Evolutionary conservation across 1,140 invertebrate species (phyloP).

Genomic region (Drosophila murphyi): DNA sequence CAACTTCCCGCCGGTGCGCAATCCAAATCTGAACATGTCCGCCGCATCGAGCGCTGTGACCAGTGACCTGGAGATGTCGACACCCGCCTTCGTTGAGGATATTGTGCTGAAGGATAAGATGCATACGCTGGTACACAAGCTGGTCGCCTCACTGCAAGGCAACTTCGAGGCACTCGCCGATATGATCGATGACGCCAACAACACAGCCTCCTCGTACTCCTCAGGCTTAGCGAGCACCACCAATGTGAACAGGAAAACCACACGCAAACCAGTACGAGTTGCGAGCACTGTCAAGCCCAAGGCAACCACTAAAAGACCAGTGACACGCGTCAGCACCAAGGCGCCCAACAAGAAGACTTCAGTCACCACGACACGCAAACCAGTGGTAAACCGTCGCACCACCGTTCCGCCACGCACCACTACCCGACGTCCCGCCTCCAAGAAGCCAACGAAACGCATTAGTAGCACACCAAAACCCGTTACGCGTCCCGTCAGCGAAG

Average conservation of each 20-base stretch:
- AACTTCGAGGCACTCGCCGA: slow-evolving; percentile 92
- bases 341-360: slow-evolving; percentile 84
- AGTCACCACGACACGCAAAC: slow-evolving; percentile 58
- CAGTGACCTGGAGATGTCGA: slow-evolving; percentile 88
- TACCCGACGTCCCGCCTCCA: slow-evolving; percentile 84
- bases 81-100: slow-evolving; percentile 90
- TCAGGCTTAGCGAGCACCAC: slow-evolving; percentile 44
- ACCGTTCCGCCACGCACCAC: slow-evolving; percentile 43
- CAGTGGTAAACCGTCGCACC: slow-evolving; percentile 52
- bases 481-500: slow-evolving; percentile 58
- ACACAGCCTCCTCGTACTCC: slow-evolving; percentile 60
- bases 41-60: slow-evolving; percentile 87
- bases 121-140: slow-evolving; percentile 92
- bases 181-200: slow-evolving; percentile 86
- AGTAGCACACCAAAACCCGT: slow-evolving; percentile 59
- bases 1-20: slow-evolving; percentile 93
- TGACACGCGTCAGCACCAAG: slow-evolving; percentile 85
- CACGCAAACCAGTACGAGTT: slow-evolving; percentile 53
- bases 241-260: slow-evolving; percentile 52
- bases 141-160: slow-evolving; percentile 91
- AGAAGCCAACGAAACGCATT: slow-evolving; percentile 82
- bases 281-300: slow-evolving; percentile 73
- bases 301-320: slow-evolving; percentile 71
- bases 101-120: slow-evolving; percentile 91
- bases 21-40: slow-evolving; percentile 91